Conservation (phyloP, 37 sponge, comb jelly and placozoan genomes). For the Theonella swinhoei region DNA sequence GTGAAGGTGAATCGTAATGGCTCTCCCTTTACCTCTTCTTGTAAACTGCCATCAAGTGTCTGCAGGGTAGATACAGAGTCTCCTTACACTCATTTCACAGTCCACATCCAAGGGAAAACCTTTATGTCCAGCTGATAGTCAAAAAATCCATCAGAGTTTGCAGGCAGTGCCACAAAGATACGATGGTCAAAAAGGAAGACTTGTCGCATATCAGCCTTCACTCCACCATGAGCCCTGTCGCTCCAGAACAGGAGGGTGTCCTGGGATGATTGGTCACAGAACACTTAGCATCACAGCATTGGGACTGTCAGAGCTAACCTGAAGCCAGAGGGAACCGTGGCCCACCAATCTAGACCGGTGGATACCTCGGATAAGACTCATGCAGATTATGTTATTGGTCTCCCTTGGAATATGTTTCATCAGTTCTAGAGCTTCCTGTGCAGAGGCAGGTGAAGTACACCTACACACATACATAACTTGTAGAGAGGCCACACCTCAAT, state of each 20-base stretch:
- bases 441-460: neutral
- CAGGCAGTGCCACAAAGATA: conserved; percentile 31
- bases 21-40: conserved; percentile 6
- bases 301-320: too few species aligned
- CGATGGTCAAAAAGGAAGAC: conserved; percentile 67
- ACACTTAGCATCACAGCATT: neutral
- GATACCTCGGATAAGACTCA: conserved; percentile 56
- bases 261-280: neutral
- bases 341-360: conserved; percentile 12
- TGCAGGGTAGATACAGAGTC: neutral
- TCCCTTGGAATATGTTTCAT: conserved; percentile 68
- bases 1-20: conserved; percentile 3
- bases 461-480: too few species aligned
- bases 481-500: conserved; percentile 6
- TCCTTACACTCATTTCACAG: too few species aligned
- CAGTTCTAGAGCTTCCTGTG: conserved; percentile 51
- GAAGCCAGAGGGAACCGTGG: conserved; percentile 38
- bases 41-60: conserved; percentile 2
- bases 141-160: conserved; percentile 50
- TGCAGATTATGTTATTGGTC: conserved; percentile 65
- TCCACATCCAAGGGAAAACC: neutral
- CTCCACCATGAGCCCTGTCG: conserved; percentile 1
- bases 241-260: conserved; percentile 45
- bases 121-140: conserved; percentile 39
- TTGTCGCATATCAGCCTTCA: conserved; percentile 22